Percentiles rank a stretch among this genome's conserved stretches.
Conservation (phyloP, 2,797 vertebrate genomes). For the Melanotaenia nigrans region DNA sequence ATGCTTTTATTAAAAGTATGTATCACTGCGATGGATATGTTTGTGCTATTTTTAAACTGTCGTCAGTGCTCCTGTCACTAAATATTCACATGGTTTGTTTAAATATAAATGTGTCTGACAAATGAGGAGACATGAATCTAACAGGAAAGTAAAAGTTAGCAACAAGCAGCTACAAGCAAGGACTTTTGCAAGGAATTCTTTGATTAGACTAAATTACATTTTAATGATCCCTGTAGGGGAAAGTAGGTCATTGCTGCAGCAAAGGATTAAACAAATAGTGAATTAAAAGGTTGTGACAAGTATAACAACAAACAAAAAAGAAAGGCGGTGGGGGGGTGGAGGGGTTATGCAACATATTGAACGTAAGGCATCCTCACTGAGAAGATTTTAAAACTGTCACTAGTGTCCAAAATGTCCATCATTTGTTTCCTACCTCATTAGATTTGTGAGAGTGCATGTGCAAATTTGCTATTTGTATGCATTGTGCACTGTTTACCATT, state of each 20-base stretch:
- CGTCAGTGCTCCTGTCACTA: constrained; percentile 35
- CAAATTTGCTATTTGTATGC: constrained; percentile 45
- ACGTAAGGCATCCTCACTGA: no score
- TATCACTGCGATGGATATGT: constrained; percentile 35
- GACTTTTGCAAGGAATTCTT: constrained; percentile 49
- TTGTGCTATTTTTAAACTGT: constrained; percentile 43
- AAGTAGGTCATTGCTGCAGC: constrained; percentile 61
- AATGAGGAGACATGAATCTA: constrained; percentile 36
- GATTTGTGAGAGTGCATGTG: constrained; percentile 20
- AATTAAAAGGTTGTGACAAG: constrained; percentile 55
- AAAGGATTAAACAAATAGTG: constrained; percentile 53
- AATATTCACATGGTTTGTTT: constrained; percentile 44
- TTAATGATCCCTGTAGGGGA: constrained; percentile 61
- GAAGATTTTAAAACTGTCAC: no score
- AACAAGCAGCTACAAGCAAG: constrained; percentile 46
- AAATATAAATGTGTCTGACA: constrained; percentile 53
- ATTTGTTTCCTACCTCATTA: constrained; percentile 25
- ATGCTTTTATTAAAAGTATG: constrained; percentile 41
- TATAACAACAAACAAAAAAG: constrained; percentile 28
- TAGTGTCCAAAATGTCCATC: constrained; percentile 39
- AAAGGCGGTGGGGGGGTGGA: no score
- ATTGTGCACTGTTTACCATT: constrained; percentile 42
- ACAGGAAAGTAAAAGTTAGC: constrained; percentile 32
- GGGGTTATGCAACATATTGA: no score
- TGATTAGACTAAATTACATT: constrained; percentile 67